Base-by-base conservation (phyloP, 2,888 invertebrate genomes). In the Drosophila meridionalis region DNA sequence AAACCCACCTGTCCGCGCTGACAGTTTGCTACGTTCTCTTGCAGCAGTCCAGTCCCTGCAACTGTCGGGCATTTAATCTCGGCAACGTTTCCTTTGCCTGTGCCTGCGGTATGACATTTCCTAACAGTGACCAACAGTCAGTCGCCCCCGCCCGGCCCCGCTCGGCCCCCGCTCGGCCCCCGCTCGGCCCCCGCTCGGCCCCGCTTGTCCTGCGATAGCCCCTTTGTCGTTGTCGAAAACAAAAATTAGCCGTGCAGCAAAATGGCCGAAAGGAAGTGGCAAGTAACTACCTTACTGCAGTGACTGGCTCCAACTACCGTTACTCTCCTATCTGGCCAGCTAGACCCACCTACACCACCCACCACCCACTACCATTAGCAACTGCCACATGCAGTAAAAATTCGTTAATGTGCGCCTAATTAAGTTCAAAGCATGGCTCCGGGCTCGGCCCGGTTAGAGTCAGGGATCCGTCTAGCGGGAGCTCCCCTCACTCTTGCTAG, bases 391-490 rank as follows among this genome's bases (percentile, higher is more conserved):
- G 84, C 84, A 82, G 84, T 77, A 81, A 83, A 83, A 83, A 78
- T 77, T 78, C 74, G 80, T 75, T 89, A 87, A 90, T 87, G 89
- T 80, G 87, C 89, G 80, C 89, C 87, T 87, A 87, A 87, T 87
- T 87, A 87, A 90, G 87, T 90, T 89, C 89, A 87, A 87, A 87
- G 90, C 87, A 82, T 78, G 65, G 78, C 87, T 90, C 57, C 77
- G 82, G 87, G 90, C 83, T 57, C 28, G 58, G 59, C 65, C 45
- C 52, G 59, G 60, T 42, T 53, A n/a, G 50, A 76, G 72, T 63
- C 58, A 65, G 62, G 63, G 58, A 43, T 66, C 40, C 52, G 73
- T 69, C 78, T 69, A 20, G 52, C 20, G 20, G 20, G 20, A 61
- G 36, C 59, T 38, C 6, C 61, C 7, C 58, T 12, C 20, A 20